Evolutionary conservation across 2,888 invertebrate genomes (phyloP), one percentile per base, ranked within the genome.

Genomic region (Lutraria lutraria): DNA sequence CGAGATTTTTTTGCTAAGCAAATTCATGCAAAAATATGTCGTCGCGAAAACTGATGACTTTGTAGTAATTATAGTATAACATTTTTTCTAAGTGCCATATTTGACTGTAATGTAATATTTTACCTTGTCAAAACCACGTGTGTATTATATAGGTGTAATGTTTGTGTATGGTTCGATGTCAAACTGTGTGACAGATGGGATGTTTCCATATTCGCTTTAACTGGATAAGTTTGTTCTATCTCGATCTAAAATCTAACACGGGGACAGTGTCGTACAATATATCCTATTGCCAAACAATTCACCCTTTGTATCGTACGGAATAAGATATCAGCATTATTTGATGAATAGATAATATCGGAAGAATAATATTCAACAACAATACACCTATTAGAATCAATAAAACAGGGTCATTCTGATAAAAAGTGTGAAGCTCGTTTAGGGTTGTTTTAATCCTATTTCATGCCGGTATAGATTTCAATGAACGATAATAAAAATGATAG

Each of bases 121-220:
- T 85, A 92, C 72, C 31, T 68, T 90, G 92, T 92, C 92, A 92
- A 68, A 80, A 88, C 86, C 90, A 92, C 92, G 92, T 90, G 92
- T 90, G 89, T 83, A 89, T 89, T 86, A 79, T 86, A 91, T 86
- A 92, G 92, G 92, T 89, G 92, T 92, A 89, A 86, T 90, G 88
- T 89, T 90, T 88, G 81, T 88, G 54, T 76, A 88, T 80, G 83
- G 60, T 89, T 80, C 82, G 43, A 84, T 90, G 88, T 88, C 90
- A 90, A 34, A 72, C 52, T 10, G 8, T 83, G 53, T 90, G 90
- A 90, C 90, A 90, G 85, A 60, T 88, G 83, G 84, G 80, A 60
- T 82, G 72, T 86, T 86, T 83, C 68, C 25, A 60, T 80, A 82
- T 34, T 15, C 25, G 31, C 53, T 34, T 19, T 81, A 81, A 85